Conservation (phyloP, 2,797 vertebrate species). For the Delichon dasypus region DNA sequence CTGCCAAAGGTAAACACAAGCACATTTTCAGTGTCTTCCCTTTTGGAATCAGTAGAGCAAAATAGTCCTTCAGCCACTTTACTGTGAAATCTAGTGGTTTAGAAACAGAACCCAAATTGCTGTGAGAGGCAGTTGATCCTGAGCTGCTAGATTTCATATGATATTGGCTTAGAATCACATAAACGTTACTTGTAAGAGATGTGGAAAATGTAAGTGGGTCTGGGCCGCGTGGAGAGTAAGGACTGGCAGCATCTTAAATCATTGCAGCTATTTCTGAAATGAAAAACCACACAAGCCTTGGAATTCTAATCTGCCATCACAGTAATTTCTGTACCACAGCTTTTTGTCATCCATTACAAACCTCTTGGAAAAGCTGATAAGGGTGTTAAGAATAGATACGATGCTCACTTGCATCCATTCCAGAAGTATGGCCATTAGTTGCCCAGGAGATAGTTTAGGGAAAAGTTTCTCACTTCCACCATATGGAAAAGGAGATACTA, state of each 20-base stretch:
- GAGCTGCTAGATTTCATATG: background rate
- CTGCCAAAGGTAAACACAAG: background rate
- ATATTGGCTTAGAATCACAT: background rate
- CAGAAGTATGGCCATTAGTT: background rate
- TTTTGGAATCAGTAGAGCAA: background rate
- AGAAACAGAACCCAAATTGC: background rate
- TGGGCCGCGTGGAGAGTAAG: background rate
- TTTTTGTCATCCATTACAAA: background rate
- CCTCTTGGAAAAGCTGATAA: background rate
- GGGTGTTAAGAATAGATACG: background rate
- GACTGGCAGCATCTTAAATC: background rate
- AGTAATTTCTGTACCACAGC: background rate
- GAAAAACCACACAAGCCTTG: background rate
- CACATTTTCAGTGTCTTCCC: background rate
- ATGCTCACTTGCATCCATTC: background rate
- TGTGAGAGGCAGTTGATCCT: background rate
- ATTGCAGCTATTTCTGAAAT: background rate
- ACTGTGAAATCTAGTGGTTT: background rate
- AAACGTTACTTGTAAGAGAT: background rate
- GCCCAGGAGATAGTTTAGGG: background rate
- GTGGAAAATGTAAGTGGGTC: background rate
- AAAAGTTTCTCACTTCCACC: background rate
- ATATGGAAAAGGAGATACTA: background rate
- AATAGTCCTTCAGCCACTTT: background rate
- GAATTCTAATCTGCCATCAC: background rate